Evolutionary conservation across 2,797 vertebrate genomes (phyloP).

Genomic region (Sebastes itinus): DNA sequence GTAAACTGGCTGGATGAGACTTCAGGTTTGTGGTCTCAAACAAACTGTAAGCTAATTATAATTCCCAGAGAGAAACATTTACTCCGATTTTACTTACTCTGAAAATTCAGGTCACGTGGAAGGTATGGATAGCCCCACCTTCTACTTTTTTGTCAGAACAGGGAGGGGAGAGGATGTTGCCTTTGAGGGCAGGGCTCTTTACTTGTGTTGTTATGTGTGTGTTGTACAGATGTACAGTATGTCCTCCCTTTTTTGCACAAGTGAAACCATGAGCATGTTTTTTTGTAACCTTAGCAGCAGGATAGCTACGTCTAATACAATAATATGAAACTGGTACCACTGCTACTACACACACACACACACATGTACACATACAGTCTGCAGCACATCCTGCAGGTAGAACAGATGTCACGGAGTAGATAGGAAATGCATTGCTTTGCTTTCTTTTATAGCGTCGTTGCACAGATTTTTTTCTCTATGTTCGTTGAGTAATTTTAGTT

Average conservation of each 20-base stretch:
- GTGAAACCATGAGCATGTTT: background rate
- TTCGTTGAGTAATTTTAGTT: background rate
- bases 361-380: background rate
- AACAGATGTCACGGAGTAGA: background rate
- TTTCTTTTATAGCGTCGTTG: background rate
- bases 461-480: background rate
- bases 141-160: background rate
- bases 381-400: too few species aligned
- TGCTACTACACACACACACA: background rate
- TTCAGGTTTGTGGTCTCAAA: background rate
- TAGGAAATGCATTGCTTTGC: background rate
- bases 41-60: background rate
- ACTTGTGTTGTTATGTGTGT: background rate
- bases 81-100: background rate
- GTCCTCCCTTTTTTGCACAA: background rate
- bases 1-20: background rate
- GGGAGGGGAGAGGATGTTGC: constrained; percentile 25
- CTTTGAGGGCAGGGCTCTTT: constrained; percentile 2
- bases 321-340: background rate
- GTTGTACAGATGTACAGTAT: background rate
- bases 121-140: background rate
- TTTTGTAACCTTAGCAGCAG: constrained; percentile 1
- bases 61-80: background rate
- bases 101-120: background rate
- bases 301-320: background rate